Base-by-base conservation (phyloP, 2,888 invertebrate species). In the Hirtodrosophila alboralis region DNA sequence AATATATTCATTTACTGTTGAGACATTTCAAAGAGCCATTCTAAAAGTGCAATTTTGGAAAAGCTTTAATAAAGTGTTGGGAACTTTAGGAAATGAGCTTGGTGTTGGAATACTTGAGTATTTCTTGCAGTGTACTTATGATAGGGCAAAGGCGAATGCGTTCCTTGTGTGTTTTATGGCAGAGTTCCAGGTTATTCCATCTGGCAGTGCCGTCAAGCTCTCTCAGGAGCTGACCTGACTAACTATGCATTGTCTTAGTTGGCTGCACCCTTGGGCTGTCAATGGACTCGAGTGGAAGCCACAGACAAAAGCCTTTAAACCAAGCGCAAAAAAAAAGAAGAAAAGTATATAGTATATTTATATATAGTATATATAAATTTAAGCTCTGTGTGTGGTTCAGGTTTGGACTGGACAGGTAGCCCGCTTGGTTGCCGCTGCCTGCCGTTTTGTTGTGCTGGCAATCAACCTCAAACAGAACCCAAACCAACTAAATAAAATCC, bases 391-490 rank as follows among this genome's bases (percentile, higher is more conserved):
- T 12, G 12, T 10, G 23, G 34, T 8, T 23, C 3, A 23, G 6
- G 6, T 3, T 3, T 6, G 8, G 23, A 8, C 23, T 21, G 18
- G 8, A 3, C 53, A 65, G 67, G 52, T 65, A 65, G 60, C 38
- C 38, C 51, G 48, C 47, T 66, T 66, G 43, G 27, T 34, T 31
- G 34, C 14, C 58, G 53, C 60, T 66, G 43, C 21, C 38, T 31
- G 34, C 14, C 58, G 53, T 16, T 36, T 36, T 52, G 18, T 34
- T 51, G 13, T 49, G n/a, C n/a, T 48, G 27, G 45, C 65, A 69
- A 56, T 70, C 66, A 51, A 57, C 53, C 57, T 61, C 48, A 71
- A 53, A 49, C 49, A 52, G n/a, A n/a, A 44, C 23, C 30, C 13
- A 21, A 5, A 4, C 18, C 18, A 21, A 21, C 3, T 21, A 3